Conservation (phyloP, 2,888 invertebrate species). For the Thalpophila matura region DNA sequence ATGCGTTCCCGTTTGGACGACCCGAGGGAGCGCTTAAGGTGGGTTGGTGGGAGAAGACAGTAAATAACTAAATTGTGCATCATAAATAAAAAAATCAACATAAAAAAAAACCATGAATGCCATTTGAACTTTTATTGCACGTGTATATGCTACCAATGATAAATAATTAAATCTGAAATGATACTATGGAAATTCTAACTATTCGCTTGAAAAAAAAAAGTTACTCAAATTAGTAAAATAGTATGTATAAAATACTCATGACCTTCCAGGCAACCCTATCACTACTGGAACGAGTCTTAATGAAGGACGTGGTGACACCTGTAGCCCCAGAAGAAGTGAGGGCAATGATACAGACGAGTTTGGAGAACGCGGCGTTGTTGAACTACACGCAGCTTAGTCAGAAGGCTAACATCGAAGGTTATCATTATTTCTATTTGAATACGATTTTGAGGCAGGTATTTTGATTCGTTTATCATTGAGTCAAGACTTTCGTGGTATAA, state of each 20-base stretch:
- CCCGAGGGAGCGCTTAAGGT: slow-evolving; percentile 99
- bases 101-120: too few relatives aligned
- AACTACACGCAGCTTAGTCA: slow-evolving; percentile 99
- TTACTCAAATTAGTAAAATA: neutral
- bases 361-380: slow-evolving; percentile 99
- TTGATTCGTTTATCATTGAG: too few relatives aligned
- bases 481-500: too few relatives aligned
- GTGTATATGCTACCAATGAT: too few relatives aligned
- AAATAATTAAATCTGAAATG: too few relatives aligned
- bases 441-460: too few relatives aligned
- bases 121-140: too few relatives aligned
- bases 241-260: neutral
- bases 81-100: too few relatives aligned
- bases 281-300: slow-evolving; percentile 98
- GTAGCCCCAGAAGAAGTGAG: slow-evolving; percentile 99
- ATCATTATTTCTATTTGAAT: neutral
- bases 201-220: too few relatives aligned
- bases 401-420: slow-evolving; percentile 99
- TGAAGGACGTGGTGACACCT: slow-evolving; percentile 99
- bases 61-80: neutral
- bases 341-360: slow-evolving; percentile 98
- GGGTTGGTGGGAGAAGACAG: slow-evolving; percentile 8
- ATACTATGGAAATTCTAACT: too few relatives aligned
- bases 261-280: slow-evolving; percentile 95
- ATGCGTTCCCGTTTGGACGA: slow-evolving; percentile 99